phyloP scores from a whole-genome alignment of 2,888 invertebrate species.

The Drosophila paramelanica region DNA sequence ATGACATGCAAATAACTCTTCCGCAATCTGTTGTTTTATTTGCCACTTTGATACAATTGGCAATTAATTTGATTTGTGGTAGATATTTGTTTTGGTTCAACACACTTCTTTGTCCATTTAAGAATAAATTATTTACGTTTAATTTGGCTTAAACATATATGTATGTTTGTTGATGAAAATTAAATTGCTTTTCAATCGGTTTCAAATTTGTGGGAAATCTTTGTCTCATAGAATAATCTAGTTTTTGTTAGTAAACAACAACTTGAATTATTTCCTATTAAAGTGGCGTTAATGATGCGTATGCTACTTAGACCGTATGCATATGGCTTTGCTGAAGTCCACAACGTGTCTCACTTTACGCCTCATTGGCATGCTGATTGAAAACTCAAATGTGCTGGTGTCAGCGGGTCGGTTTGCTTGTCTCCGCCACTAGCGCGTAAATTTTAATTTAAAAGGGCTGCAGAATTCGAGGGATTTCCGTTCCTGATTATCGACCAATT shows the following conservation, averaged over 20 bases:
- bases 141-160: too few relatives aligned
- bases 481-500: conserved; percentile 61
- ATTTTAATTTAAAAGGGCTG: conserved; percentile 60
- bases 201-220: conserved; percentile 32
- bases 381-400: conserved; percentile 69
- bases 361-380: conserved; percentile 80
- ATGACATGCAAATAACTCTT: too few relatives aligned
- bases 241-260: conserved; percentile 7
- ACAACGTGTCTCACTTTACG: conserved; percentile 74
- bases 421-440: conserved; percentile 48
- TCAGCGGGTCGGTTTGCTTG: conserved; percentile 54
- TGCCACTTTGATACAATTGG: too few relatives aligned
- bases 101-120: too few relatives aligned
- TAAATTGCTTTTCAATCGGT: neutral
- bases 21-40: too few relatives aligned
- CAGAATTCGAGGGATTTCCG: conserved; percentile 78
- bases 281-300: conserved; percentile 67
- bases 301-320: conserved; percentile 6
- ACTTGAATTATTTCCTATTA: conserved; percentile 43
- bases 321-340: conserved; percentile 8
- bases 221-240: neutral
- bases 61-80: too few relatives aligned
- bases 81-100: too few relatives aligned
- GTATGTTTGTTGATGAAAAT: too few relatives aligned
- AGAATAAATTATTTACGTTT: too few relatives aligned